Evolutionary conservation across 2,797 vertebrate genomes (phyloP).

Genomic region (Silurus aristotelis): DNA sequence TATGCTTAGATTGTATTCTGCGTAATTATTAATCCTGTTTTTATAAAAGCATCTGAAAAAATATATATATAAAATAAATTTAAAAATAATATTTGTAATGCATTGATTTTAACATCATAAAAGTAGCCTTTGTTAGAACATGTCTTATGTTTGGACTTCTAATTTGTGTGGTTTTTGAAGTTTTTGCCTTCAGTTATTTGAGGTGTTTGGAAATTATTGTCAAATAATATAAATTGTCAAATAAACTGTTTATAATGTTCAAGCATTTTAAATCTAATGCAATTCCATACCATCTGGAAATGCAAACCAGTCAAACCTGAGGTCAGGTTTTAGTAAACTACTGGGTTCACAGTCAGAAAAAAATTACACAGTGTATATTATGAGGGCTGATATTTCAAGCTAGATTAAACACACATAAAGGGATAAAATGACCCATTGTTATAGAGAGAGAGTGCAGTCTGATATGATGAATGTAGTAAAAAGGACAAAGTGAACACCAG

Average conservation of each 20-base stretch:
- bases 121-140: slow-evolving; percentile 5
- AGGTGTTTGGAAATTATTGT: not conserved
- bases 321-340: not conserved
- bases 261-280: not conserved
- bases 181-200: not conserved
- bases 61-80: not conserved
- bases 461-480: not conserved
- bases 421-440: slow-evolving; percentile 1
- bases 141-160: not conserved
- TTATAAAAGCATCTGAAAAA: not conserved
- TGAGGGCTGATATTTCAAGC: not conserved
- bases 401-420: slow-evolving; percentile 16
- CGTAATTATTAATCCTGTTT: not conserved
- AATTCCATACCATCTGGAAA: not conserved
- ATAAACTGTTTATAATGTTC: not conserved
- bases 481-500: not conserved
- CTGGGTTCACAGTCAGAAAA: not conserved
- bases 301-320: not conserved
- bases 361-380: not conserved
- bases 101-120: not conserved
- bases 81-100: not conserved
- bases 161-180: not conserved
- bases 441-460: not conserved
- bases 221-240: too few species aligned
- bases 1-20: not conserved